These are phyloP conservation scores for Metridium senile DNA, from an alignment of 92 coral and sea anemone species.

Conservation along the genomic window DNA sequence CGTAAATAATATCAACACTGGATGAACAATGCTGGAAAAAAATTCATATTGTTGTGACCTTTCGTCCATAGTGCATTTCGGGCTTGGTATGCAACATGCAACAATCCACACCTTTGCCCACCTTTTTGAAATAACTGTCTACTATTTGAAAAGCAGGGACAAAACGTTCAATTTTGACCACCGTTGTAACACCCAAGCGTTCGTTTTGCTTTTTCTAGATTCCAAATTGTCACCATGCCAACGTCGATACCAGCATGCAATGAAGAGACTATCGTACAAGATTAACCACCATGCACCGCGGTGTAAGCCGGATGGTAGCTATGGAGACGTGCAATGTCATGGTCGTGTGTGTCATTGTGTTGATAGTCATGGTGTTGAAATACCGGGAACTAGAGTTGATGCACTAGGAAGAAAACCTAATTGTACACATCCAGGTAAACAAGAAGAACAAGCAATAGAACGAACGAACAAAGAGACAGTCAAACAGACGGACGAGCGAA, in stretches of 20 bases:
- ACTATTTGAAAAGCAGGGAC: too few relatives aligned
- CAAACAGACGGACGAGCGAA: too few relatives aligned
- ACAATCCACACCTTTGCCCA: too few relatives aligned
- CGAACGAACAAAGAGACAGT: not conserved
- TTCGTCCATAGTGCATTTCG: too few relatives aligned
- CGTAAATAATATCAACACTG: too few relatives aligned
- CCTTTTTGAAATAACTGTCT: too few relatives aligned
- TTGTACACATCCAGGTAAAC: slow-evolving; percentile 62
- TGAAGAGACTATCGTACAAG: slow-evolving; percentile 38
- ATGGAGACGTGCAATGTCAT: slow-evolving; percentile 75
- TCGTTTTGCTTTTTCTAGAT: slow-evolving; percentile 21
- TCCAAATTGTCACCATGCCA: slow-evolving; percentile 63
- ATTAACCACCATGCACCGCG: slow-evolving; percentile 64
- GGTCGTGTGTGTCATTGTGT: slow-evolving; percentile 81
- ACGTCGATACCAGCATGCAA: slow-evolving; percentile 54
- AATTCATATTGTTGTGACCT: too few relatives aligned
- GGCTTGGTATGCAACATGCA: too few relatives aligned
- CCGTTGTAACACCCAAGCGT: not conserved
- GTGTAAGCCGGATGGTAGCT: slow-evolving; percentile 77
- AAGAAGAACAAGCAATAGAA: too few relatives aligned
- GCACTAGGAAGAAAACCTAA: slow-evolving; percentile 59
- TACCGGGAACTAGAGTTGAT: slow-evolving; percentile 65
- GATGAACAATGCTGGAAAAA: too few relatives aligned
- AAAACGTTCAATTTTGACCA: not conserved
- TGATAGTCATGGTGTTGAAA: slow-evolving; percentile 58